Evolutionary conservation across 2,113 vertebrate genomes (phyloP), one percentile per base, ranked within the genome.

Genomic region (Mustelus asterias): DNA sequence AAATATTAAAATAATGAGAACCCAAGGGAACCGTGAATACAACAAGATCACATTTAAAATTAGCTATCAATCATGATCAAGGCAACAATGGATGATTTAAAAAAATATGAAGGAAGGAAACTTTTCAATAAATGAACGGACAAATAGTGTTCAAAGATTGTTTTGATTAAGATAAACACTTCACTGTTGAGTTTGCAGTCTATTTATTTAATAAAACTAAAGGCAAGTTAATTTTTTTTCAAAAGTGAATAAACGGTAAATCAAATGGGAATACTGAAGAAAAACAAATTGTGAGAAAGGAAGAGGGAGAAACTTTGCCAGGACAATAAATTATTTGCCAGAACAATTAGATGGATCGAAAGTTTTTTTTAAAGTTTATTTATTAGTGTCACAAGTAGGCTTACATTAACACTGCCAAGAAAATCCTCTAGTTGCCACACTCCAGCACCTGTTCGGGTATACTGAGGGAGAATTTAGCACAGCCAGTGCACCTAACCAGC

Each of bases 1-100:
- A 93, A 93, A 93, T 93, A 65, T 93, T 93, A 93, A 93, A 93
- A 60, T n/a, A n/a, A 93, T 93, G 60, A n/a, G 29, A 65, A 18
- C 33, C 58, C 6, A 18, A n/a, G 89, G 58, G 60, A 93, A 33
- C 6, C 65, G 33, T 93, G 58, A 65, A 37, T 10, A n/a, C 58
- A 14, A 92, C 18, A 9, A 93, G 60, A 37, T 93, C 13, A 93
- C 16, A 93, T 37, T 37, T 65, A 18, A 83, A 3, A 41, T 41
- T 41, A 65, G 33, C 63, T 10, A 93, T 93, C 58, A 90, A 60
- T 90, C 89, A 65, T 0, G 20, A n/a, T 65, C 89, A 92, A 92
- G 78, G 60, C n/a, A 92, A 92, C 65, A 60, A 65, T 92, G 13
- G 3, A 65, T 65, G 63, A 22, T 93, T 37, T 93, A 18, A 20